A percentile compares a stretch with the other conserved stretches of the same genome.
Conservation (phyloP, 2,888 invertebrate genomes). For the Clistopyga incitator region DNA sequence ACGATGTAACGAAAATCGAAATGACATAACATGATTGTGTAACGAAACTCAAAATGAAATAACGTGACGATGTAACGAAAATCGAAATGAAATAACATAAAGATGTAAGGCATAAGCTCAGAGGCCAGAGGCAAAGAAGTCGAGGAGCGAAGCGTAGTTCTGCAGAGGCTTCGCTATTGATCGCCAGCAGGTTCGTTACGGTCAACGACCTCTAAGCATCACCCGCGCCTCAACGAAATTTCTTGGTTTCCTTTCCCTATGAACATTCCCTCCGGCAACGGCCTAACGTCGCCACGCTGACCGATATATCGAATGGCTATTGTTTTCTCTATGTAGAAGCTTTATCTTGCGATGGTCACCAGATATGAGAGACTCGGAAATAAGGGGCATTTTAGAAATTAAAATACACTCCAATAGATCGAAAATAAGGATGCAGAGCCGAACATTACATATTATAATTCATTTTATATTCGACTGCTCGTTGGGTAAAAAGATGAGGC, state of each 20-base stretch:
- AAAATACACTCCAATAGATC: no score
- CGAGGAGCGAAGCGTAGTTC: not conserved
- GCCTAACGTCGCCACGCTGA: not conserved
- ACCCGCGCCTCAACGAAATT: slow-evolving; percentile 2
- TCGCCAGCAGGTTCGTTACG: slow-evolving; percentile 16
- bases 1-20: no score
- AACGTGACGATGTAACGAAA: no score
- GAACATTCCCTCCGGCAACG: not conserved
- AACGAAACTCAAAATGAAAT: no score
- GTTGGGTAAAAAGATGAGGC: no score
- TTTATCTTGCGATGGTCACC: not conserved
- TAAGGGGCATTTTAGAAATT: no score
- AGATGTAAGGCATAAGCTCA: not conserved
- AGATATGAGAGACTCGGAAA: no score
- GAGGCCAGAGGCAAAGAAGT: not conserved
- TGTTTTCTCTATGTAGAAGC: not conserved
- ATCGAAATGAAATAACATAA: not conserved
- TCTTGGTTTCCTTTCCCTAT: slow-evolving; percentile 3
- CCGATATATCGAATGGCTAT: not conserved
- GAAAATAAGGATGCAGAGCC: no score
- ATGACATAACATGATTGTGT: no score
- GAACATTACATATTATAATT: no score
- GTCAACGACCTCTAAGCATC: slow-evolving; percentile 22
- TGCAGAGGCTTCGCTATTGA: slow-evolving; percentile 26
- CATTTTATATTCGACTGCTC: no score